Conservation (phyloP, 37 sponge, comb jelly and placozoan genomes). For the Ephydatia muelleri region DNA sequence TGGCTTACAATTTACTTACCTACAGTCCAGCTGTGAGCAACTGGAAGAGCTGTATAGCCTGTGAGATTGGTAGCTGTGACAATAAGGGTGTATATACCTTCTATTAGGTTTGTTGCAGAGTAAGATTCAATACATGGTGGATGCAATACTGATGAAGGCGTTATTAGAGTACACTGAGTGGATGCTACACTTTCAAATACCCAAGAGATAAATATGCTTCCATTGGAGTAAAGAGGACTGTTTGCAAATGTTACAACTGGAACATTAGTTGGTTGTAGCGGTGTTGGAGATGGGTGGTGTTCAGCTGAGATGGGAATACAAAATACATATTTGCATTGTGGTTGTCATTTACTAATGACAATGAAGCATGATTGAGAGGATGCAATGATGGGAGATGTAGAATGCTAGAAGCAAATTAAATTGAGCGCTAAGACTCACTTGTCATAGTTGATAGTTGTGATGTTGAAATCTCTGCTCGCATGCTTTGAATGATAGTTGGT, state of each 20-base stretch:
- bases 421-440: too few species aligned
- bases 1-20: too few species aligned
- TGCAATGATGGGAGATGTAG: too few species aligned
- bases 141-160: background rate
- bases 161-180: slow-evolving; percentile 9
- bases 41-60: background rate
- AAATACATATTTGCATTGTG: background rate
- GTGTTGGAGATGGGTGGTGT: background rate
- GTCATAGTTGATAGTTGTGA: too few species aligned
- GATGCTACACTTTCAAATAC: background rate
- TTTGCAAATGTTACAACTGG: background rate
- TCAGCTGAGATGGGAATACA: background rate
- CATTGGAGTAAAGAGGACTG: slow-evolving; percentile 8
- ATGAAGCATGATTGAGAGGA: too few species aligned
- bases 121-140: background rate
- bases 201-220: slow-evolving; percentile 3
- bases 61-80: background rate
- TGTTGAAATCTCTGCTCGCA: too few species aligned
- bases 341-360: background rate
- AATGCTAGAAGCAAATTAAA: too few species aligned
- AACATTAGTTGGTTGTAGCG: background rate
- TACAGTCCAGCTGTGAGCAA: slow-evolving; percentile 13
- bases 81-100: slow-evolving; percentile 6
- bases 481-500: too few species aligned
- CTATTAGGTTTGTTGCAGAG: background rate